These are phyloP conservation scores for Gallinago undulata DNA, from an alignment of 2,113 vertebrate genomes.

Conservation along the genomic window DNA sequence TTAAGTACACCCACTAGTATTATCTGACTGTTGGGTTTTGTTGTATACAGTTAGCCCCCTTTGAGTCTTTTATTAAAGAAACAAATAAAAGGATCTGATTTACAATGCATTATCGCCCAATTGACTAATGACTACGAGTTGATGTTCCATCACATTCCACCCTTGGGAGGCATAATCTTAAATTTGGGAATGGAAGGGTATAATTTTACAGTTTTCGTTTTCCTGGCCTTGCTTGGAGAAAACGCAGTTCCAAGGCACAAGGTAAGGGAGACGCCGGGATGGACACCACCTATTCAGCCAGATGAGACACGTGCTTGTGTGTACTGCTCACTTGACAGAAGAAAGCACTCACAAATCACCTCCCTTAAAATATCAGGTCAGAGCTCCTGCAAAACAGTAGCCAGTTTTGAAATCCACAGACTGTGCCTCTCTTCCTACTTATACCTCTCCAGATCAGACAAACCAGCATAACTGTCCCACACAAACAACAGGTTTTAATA, in stretches of 20 bases:
- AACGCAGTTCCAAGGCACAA: not conserved
- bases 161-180: not conserved
- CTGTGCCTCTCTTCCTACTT: not conserved
- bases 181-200: not conserved
- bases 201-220: not conserved
- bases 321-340: not conserved
- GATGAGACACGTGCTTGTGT: not conserved
- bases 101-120: not conserved
- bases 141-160: not conserved
- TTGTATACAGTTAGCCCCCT: not conserved
- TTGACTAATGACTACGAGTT: not conserved
- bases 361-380: not conserved
- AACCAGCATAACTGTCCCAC: not conserved
- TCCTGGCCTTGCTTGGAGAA: not conserved
- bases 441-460: not conserved
- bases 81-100: not conserved
- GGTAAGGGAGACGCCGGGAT: not conserved
- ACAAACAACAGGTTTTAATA: not conserved
- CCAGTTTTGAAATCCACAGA: not conserved
- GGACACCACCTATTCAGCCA: not conserved
- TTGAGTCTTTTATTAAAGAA: not conserved
- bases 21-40: not conserved
- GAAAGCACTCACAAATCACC: not conserved
- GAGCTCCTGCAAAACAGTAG: not conserved
- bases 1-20: not conserved